Evolutionary conservation across 2,888 invertebrate genomes (phyloP).

Genomic region (Anagyrus pseudococci): DNA sequence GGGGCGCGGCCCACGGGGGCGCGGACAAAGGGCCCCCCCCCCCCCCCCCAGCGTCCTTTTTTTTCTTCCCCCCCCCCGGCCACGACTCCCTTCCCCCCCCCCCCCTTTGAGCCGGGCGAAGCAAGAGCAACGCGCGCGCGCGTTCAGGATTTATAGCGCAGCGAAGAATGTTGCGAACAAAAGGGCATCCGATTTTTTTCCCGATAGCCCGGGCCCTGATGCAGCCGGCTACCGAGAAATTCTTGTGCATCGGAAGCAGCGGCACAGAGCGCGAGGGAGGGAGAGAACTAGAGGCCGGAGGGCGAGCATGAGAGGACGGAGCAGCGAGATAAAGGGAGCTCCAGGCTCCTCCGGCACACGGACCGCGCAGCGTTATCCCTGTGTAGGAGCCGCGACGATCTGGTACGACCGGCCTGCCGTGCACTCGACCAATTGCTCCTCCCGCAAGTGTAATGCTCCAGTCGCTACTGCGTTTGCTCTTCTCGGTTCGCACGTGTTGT

Average conservation of each 20-base stretch:
- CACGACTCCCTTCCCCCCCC: not conserved
- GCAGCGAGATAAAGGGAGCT: not conserved
- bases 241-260: conserved; percentile 24
- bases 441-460: too few relatives aligned
- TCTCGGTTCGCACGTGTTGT: too few relatives aligned
- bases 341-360: too few relatives aligned
- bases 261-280: conserved; percentile 19
- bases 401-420: too few relatives aligned
- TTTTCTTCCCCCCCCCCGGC: conserved; percentile 12
- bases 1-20: not conserved
- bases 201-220: conserved; percentile 24
- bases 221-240: conserved; percentile 38
- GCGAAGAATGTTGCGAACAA: conserved; percentile 40
- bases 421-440: too few relatives aligned
- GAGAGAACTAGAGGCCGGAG: conserved; percentile 36
- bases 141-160: conserved; percentile 43
- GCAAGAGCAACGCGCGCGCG: conserved; percentile 37
- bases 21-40: not conserved
- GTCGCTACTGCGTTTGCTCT: too few relatives aligned
- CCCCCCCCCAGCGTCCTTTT: conserved; percentile 4
- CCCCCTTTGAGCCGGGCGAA: not conserved
- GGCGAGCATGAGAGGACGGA: not conserved
- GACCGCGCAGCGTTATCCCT: too few relatives aligned
- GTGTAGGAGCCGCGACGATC: too few relatives aligned
- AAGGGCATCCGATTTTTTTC: conserved; percentile 39